A percentile compares a stretch with the other conserved stretches of the same genome.
Conservation (phyloP, 2,113 vertebrate genomes). For the Rhinopomastus cyanomelas region DNA sequence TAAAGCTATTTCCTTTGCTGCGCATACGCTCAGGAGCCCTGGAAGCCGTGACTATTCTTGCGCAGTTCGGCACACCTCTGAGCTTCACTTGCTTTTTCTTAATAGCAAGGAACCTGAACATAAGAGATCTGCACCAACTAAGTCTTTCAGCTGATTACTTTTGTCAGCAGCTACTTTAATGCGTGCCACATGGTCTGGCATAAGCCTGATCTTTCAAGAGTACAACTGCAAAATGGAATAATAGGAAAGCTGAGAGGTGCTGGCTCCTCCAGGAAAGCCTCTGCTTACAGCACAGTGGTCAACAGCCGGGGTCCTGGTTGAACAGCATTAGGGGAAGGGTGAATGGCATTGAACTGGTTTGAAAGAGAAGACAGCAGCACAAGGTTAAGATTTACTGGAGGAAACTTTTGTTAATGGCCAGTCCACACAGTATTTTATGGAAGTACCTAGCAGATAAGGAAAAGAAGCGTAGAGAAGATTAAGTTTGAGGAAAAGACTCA, state of each 20-base stretch:
- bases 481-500: background rate
- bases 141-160: background rate
- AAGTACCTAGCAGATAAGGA: background rate
- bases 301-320: background rate
- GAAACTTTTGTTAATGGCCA: background rate
- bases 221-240: background rate
- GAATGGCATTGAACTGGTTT: background rate
- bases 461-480: background rate
- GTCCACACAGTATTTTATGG: background rate
- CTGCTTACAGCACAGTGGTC: background rate
- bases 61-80: background rate
- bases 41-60: background rate
- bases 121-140: background rate
- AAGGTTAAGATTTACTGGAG: background rate
- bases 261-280: background rate
- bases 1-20: background rate
- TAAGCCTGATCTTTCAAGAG: background rate
- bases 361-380: background rate
- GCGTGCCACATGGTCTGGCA: background rate
- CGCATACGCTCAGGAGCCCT: background rate
- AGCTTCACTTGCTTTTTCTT: background rate
- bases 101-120: background rate
- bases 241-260: background rate
- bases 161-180: background rate
- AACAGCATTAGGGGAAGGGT: background rate